Base-by-base conservation (phyloP, 1,140 invertebrate genomes). In the Pseudomyrmex gracilis region DNA sequence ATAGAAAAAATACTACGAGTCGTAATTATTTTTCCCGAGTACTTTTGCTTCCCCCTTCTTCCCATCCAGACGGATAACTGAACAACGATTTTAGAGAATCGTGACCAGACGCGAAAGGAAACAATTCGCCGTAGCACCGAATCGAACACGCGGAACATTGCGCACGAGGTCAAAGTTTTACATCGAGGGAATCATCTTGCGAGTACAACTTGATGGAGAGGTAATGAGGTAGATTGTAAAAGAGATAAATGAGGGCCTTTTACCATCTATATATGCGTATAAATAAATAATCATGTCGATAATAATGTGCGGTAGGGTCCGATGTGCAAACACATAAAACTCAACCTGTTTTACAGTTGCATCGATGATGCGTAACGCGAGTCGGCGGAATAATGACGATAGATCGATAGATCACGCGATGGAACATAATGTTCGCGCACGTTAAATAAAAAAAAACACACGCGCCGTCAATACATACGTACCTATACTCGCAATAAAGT, bases 241-340 rank as follows among this genome's bases (percentile, higher is more conserved):
- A 73, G 55, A 74, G 73, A 86, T 86, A 86, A 10, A 51, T 13
- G 49, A 51, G 49, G 82, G 43, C 34, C 78, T 73, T 73, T 34
- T 73, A 86, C 82, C 63, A 22, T 73, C 57, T 20, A 12, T 74
- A 22, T 20, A 8, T 60, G 1, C 17, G n/a, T 47, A 47, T 74
- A 17, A 24, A 49, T 49, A 47, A 74, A 63, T 74, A 63, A 74
- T 74, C 20, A 34, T 63, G 20, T 15, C 1, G 61, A 74, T 74
- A 61, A 61, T 80, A 82, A 73, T 57, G 24, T 61, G 61, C 34
- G 34, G 34, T 34, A 12, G 13, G 17, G 45, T 17, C 13, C n/a
- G 15, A 74, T 74, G 47, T 13, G 17, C 13, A 43, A 70, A 22
- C 47, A 47, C n/a, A 67, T 74, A 73, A 83, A 34, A 34, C 34